A percentile compares a stretch with the other conserved stretches of the same genome.
Conservation (phyloP, 37 sponge, comb jelly and placozoan species). For the Haliclona indistincta region DNA sequence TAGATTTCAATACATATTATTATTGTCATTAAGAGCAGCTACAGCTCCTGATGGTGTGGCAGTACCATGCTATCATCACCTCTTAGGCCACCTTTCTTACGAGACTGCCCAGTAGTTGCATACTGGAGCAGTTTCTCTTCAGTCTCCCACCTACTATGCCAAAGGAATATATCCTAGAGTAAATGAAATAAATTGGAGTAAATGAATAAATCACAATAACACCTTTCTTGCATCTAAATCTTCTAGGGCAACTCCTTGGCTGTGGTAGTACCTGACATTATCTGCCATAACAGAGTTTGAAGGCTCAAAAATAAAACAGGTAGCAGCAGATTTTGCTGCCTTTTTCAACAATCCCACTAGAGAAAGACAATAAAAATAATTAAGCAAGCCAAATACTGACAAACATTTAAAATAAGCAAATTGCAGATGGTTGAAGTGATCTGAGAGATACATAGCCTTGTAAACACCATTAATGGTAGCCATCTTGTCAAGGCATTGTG, state of each 20-base stretch:
- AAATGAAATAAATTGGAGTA: background rate
- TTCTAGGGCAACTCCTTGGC: constrained; percentile 9
- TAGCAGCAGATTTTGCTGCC: constrained; percentile 58
- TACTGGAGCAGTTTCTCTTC: constrained; percentile 48
- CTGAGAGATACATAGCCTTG: constrained; percentile 8
- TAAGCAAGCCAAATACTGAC: background rate
- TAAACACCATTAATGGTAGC: constrained; percentile 28
- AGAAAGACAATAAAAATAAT: background rate
- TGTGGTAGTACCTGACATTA: constrained; percentile 47
- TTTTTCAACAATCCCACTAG: constrained; percentile 41
- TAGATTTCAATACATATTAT: no score
- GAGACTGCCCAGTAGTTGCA: constrained; percentile 28
- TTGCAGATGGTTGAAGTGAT: constrained; percentile 66
- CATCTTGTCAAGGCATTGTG: constrained; percentile 28
- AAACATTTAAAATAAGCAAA: constrained; percentile 59
- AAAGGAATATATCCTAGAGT: constrained; percentile 34
- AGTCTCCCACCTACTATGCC: constrained; percentile 1
- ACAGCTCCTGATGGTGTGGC: constrained; percentile 38
- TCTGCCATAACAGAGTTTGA: constrained; percentile 42
- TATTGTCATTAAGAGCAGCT: background rate
- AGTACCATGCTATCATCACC: constrained; percentile 25
- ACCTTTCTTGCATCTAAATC: constrained; percentile 57
- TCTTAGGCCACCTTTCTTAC: constrained; percentile 46
- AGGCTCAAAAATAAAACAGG: constrained; percentile 38
- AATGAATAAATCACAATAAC: background rate